phyloP scores from a whole-genome alignment of 1,140 invertebrate species.

The Cherax destructor region DNA sequence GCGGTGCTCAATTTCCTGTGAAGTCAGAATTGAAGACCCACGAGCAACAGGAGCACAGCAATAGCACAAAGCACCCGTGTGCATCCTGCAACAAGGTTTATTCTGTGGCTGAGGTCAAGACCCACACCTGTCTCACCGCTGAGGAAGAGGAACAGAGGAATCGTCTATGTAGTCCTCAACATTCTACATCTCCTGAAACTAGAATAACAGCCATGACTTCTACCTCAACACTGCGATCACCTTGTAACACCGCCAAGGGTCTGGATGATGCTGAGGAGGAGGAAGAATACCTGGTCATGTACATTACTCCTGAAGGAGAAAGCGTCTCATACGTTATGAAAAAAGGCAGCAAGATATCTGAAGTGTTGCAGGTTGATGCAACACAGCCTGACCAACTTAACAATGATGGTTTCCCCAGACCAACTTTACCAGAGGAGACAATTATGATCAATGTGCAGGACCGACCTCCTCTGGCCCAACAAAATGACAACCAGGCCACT shows the following conservation, averaged over 20 bases:
- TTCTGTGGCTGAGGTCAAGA: slow-evolving; percentile 37
- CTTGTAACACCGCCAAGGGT: background rate
- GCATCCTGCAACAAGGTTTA: slow-evolving; percentile 56
- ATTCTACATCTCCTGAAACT: background rate
- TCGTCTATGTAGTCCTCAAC: background rate
- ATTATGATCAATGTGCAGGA: slow-evolving; percentile 62
- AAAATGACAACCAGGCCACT: slow-evolving; percentile 1
- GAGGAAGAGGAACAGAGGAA: slow-evolving; percentile 33
- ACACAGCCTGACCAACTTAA: background rate
- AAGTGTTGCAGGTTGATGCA: slow-evolving; percentile 41
- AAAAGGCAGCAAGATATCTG: slow-evolving; percentile 26
- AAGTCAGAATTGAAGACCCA: slow-evolving; percentile 75
- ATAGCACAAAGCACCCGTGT: slow-evolving; percentile 37
- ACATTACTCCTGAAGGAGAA: slow-evolving; percentile 54
- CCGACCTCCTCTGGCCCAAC: background rate
- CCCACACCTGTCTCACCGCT: slow-evolving; percentile 47
- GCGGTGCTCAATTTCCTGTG: slow-evolving; percentile 76
- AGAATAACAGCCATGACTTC: background rate
- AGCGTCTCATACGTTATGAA: slow-evolving; percentile 58
- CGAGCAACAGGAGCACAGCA: slow-evolving; percentile 71
- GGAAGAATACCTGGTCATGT: slow-evolving; percentile 58
- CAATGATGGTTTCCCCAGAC: background rate
- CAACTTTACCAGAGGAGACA: slow-evolving; percentile 41
- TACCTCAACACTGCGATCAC: background rate
- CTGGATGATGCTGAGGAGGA: slow-evolving; percentile 31